phyloP scores from a whole-genome alignment of 2,797 vertebrate genomes.

The Coregonus suidteri region DNA sequence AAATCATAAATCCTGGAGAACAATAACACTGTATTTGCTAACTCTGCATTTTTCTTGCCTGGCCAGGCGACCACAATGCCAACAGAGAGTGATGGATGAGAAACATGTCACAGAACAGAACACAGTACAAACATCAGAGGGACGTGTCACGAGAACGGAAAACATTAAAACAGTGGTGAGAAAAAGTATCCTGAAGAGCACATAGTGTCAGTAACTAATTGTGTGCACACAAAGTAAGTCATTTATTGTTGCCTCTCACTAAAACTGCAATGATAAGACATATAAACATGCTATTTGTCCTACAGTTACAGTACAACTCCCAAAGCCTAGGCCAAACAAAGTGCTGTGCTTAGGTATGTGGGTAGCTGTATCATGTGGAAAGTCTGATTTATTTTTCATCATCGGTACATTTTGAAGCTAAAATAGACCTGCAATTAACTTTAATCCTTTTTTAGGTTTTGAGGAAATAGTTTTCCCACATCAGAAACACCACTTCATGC shows the following conservation, averaged over 20 bases:
- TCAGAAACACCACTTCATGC: neutral
- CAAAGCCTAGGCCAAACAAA: neutral
- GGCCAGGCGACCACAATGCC: constrained; percentile 15
- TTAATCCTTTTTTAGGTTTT: neutral
- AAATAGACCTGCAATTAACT: constrained; percentile 18
- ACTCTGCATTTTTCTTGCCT: constrained; percentile 39
- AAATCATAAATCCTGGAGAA: constrained; percentile 42
- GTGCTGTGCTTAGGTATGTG: neutral
- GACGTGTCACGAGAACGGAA: constrained; percentile 16
- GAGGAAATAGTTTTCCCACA: constrained; percentile 10
- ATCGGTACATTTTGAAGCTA: neutral
- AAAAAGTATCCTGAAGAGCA: neutral
- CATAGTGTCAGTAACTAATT: neutral
- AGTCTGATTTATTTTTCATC: neutral
- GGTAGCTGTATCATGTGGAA: neutral
- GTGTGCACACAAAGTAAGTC: neutral
- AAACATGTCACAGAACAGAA: constrained; percentile 33
- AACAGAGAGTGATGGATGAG: constrained; percentile 21
- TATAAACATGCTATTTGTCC: neutral
- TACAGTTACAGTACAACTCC: neutral
- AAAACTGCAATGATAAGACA: neutral
- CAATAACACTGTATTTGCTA: constrained; percentile 58
- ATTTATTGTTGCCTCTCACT: neutral
- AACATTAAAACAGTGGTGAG: neutral
- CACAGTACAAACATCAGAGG: constrained; percentile 20